Evolutionary conservation across 2,797 vertebrate species (phyloP), one percentile per base, ranked within the genome.

Genomic region (Clarias fuscus): DNA sequence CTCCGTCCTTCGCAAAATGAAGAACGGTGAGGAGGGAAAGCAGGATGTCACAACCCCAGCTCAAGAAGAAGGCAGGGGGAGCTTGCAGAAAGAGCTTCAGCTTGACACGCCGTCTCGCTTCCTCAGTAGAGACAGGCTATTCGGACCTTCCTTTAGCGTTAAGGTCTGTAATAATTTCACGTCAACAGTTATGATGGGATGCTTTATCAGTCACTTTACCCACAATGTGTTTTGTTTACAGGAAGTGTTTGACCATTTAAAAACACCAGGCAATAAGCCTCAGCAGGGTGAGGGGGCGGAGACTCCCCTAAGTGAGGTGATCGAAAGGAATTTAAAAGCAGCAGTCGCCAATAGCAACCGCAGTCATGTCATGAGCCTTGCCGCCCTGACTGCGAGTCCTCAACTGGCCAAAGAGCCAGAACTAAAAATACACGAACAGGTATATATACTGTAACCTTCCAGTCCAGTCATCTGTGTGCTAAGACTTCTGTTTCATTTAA

Each of bases 71-170:
- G 89, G 88, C 58, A 93, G 89, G 53, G 92, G 89, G 58, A 91
- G 83, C 0, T 91, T 91, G 71, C 94, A 95, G 86, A 97, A 95
- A 86, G 97, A 98, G 43, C 92, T 98, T 80, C 95, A 96, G 85
- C 95, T 99, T 89, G 98, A 99, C 89, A 99, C 98, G 0, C 98
- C 98, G 0, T 99, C 98, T 7, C 97, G 97, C 61, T 99, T 99
- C 90, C 95, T 99, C 88, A 97, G 95, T 89, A 96, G 96, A 93
- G 97, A 98, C 93, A 96, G 97, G 88, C 96, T 98, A 2, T 99
- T 99, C 89, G 97, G 97, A 84, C 98, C 98, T 17, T 95, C 97
- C 4, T 99, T 99, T 91, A 97, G 98, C 88, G 95, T 97, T 71
- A 97, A 97, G 96, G 97, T 97, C 89, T 73, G 77, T 61, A 61